A percentile compares a stretch with the other conserved stretches of the same genome.
These are phyloP conservation scores for Drosophila paracracens DNA, from an alignment of 2,888 invertebrate species.

Conservation along the genomic window DNA sequence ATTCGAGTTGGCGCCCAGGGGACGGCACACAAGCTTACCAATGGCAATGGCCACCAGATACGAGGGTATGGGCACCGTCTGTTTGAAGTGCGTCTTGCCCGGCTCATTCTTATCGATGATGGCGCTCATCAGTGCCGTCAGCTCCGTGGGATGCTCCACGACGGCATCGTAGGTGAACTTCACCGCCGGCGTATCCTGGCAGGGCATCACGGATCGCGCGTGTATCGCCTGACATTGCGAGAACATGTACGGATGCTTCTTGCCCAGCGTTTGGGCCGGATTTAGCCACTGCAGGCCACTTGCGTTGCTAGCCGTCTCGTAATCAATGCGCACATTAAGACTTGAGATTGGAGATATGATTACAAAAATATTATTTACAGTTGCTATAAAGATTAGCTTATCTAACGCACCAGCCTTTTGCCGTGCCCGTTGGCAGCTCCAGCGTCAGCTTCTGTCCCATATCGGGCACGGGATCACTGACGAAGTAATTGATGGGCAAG, in stretches of 20 bases:
- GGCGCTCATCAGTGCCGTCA: slow-evolving; percentile 96
- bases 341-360: slow-evolving; percentile 58
- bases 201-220: slow-evolving; percentile 94
- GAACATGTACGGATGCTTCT: slow-evolving; percentile 93
- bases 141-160: slow-evolving; percentile 89
- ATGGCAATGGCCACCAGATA: slow-evolving; percentile 96
- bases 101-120: slow-evolving; percentile 86
- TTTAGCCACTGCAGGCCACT: slow-evolving; percentile 96
- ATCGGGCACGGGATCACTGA: slow-evolving; percentile 88
- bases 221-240: slow-evolving; percentile 95
- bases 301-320: slow-evolving; percentile 91
- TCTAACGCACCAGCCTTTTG: slow-evolving; percentile 85
- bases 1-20: slow-evolving; percentile 91
- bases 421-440: slow-evolving; percentile 86
- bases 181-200: slow-evolving; percentile 96
- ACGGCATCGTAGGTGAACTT: slow-evolving; percentile 93
- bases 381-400: slow-evolving; percentile 57
- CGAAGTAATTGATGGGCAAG: slow-evolving; percentile 86
- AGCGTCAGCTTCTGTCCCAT: slow-evolving; percentile 93
- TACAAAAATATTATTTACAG: slow-evolving; percentile 57
- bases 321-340: slow-evolving; percentile 87
- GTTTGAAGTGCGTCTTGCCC: slow-evolving; percentile 87
- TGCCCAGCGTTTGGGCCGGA: slow-evolving; percentile 94
- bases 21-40: slow-evolving; percentile 91
- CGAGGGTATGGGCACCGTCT: slow-evolving; percentile 93